These are phyloP conservation scores for Neostethus bicornis DNA, from an alignment of 2,797 vertebrate genomes.

Conservation along the genomic window DNA sequence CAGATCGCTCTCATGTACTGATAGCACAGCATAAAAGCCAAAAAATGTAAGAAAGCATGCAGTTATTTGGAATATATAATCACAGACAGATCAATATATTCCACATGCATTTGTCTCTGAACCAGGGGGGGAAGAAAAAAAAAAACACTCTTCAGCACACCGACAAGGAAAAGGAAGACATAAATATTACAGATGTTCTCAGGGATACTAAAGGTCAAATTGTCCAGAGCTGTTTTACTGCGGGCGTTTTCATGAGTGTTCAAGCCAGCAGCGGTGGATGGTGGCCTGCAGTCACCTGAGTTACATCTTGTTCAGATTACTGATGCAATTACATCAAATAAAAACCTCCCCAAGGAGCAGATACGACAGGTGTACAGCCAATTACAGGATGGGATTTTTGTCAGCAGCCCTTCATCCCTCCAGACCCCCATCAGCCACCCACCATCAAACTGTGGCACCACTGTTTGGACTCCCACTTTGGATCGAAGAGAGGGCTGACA, in stretches of 20 bases:
- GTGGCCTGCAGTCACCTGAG: conserved; percentile 49
- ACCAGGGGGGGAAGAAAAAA: no score
- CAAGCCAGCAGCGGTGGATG: conserved; percentile 41
- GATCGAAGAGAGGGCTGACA: conserved; percentile 78
- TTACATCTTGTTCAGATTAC: conserved; percentile 61
- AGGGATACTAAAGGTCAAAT: conserved; percentile 38
- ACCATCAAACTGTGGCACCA: conserved; percentile 50
- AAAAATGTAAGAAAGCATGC: conserved; percentile 62
- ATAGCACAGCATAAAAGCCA: conserved; percentile 28
- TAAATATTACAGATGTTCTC: conserved; percentile 25
- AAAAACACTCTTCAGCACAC: conserved; percentile 46
- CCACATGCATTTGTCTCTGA: conserved; percentile 67
- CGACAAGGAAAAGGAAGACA: conserved; percentile 11
- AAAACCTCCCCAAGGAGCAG: conserved; percentile 69
- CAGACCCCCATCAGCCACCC: conserved; percentile 2
- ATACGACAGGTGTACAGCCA: conserved; percentile 61
- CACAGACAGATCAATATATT: conserved; percentile 60
- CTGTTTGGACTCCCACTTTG: conserved; percentile 70
- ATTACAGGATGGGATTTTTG: conserved; percentile 73
- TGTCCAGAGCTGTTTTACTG: conserved; percentile 28
- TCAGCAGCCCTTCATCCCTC: conserved; percentile 63
- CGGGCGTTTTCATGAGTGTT: conserved; percentile 29
- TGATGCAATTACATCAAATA: conserved; percentile 67
- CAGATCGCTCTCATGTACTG: conserved; percentile 26
- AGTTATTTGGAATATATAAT: conserved; percentile 64